A percentile compares a stretch with the other conserved stretches of the same genome.
These are phyloP conservation scores for Chrysocyon brachyurus DNA, from an alignment of 2,797 vertebrate species.

Conservation along the genomic window DNA sequence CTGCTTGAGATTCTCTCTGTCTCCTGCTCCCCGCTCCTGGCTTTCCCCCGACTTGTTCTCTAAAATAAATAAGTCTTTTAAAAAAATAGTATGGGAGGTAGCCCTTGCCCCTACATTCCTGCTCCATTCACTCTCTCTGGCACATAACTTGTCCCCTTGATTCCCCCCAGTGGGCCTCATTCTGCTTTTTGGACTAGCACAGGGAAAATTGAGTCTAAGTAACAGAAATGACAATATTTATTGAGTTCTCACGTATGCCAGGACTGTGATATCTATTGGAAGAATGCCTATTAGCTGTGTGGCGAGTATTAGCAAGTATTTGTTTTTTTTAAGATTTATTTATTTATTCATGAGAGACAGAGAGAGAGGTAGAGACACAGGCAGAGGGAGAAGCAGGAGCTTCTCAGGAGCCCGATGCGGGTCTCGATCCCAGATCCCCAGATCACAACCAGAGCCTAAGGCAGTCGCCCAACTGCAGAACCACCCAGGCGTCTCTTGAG, in stretches of 20 bases:
- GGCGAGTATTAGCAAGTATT: too few species aligned
- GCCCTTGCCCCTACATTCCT: background rate
- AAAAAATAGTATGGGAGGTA: background rate
- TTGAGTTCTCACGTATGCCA: background rate
- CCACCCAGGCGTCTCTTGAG: background rate
- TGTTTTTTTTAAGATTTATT: too few species aligned
- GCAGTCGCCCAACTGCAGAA: too few species aligned
- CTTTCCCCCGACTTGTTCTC: too few species aligned
- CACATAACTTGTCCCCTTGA: background rate
- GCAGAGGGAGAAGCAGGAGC: too few species aligned
- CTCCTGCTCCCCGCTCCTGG: too few species aligned
- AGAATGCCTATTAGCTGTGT: slow-evolving; percentile 1
- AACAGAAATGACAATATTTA: background rate
- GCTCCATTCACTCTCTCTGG: background rate
- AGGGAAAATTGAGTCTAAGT: background rate
- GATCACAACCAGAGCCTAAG: too few species aligned
- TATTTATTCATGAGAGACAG: too few species aligned
- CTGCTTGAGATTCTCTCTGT: background rate
- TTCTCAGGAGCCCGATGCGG: too few species aligned
- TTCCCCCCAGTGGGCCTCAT: background rate
- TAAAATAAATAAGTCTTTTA: too few species aligned
- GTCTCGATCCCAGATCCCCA: too few species aligned
- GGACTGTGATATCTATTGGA: background rate
- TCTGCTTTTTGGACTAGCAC: background rate
- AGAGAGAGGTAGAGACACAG: too few species aligned